Evolutionary conservation across 2,797 vertebrate genomes (phyloP).

Genomic region (Trichosurus vulpecula): DNA sequence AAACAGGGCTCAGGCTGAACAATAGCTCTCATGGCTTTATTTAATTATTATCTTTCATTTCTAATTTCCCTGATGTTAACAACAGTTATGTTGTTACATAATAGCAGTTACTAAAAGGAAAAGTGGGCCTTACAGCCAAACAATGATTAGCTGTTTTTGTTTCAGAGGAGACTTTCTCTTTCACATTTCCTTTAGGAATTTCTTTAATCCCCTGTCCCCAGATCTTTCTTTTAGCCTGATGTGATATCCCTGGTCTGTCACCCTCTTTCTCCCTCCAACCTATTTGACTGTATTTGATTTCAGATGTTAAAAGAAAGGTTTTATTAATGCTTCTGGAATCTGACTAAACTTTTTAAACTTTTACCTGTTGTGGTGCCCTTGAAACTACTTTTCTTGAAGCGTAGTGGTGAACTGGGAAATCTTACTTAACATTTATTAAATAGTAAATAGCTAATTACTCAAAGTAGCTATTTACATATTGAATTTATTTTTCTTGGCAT

Average conservation of each 20-base stretch:
- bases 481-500: conserved; percentile 81
- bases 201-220: neutral
- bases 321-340: neutral
- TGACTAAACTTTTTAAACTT: conserved; percentile 40
- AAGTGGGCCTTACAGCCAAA: neutral
- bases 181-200: neutral
- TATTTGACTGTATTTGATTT: neutral
- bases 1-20: neutral
- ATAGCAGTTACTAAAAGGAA: neutral
- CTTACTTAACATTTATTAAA: conserved; percentile 78
- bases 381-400: conserved; percentile 51
- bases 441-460: conserved; percentile 80
- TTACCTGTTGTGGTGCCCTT: conserved; percentile 55
- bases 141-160: neutral
- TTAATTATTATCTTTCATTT: conserved; percentile 30
- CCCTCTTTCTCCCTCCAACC: neutral
- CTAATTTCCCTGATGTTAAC: neutral
- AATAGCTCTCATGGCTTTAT: neutral
- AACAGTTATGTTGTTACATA: neutral
- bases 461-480: conserved; percentile 80
- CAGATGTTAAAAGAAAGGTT: neutral
- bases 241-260: neutral
- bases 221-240: neutral
- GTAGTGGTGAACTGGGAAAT: conserved; percentile 61
- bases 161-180: neutral